phyloP scores from a whole-genome alignment of 2,888 invertebrate species.

The Ptilodon capucinus region DNA sequence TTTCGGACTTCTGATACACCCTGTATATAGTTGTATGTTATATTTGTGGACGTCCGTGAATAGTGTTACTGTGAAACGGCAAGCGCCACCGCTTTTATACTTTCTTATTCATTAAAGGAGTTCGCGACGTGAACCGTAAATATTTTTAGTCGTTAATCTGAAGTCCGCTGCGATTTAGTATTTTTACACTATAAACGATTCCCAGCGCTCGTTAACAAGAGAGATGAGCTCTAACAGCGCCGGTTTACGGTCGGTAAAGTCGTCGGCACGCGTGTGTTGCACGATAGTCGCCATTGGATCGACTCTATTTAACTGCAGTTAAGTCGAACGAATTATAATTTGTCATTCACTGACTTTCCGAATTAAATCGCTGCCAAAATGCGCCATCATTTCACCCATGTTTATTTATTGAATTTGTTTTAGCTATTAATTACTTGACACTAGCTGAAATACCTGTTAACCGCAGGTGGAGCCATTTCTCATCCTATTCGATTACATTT shows the following conservation, averaged over 20 bases:
- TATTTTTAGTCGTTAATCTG: conserved; percentile 65
- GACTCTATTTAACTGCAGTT: conserved; percentile 45
- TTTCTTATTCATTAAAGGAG: conserved; percentile 40
- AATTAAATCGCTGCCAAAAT: conserved; percentile 43
- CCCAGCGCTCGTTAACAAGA: conserved; percentile 76
- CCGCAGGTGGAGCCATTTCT: too few species aligned
- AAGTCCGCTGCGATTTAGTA: conserved; percentile 55
- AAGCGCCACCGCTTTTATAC: conserved; percentile 29
- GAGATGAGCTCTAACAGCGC: conserved; percentile 78
- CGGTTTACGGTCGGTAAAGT: conserved; percentile 79
- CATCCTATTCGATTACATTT: too few species aligned
- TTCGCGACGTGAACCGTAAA: conserved; percentile 61
- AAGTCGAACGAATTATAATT: conserved; percentile 19
- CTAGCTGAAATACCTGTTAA: too few species aligned
- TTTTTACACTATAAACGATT: conserved; percentile 79
- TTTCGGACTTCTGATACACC: too few species aligned
- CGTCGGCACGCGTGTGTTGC: conserved; percentile 64
- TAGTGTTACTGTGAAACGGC: conserved; percentile 20
- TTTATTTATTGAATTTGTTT: too few species aligned
- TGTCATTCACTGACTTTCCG: conserved; percentile 14
- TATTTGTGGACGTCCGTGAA: conserved; percentile 19
- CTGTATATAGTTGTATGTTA: conserved; percentile 27
- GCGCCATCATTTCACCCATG: too few species aligned
- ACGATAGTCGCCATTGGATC: conserved; percentile 59
- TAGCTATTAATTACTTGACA: too few species aligned